Conservation (phyloP, 2,113 vertebrate genomes). For the Cheirogaleus medius region DNA sequence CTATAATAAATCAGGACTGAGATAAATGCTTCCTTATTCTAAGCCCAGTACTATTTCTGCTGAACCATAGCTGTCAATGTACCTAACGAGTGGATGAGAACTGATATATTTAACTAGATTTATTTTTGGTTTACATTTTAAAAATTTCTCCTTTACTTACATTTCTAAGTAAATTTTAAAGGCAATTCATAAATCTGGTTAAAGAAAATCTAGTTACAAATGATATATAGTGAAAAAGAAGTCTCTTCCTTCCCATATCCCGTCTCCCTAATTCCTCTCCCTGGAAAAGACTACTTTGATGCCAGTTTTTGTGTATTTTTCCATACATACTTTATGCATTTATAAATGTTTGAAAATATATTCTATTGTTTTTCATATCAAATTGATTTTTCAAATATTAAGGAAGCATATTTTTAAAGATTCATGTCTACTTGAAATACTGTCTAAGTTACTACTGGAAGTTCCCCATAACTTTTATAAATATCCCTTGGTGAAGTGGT, state of each 20-base stretch:
- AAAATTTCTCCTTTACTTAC: neutral
- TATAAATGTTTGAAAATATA: neutral
- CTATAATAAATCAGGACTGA: neutral
- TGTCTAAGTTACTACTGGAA: neutral
- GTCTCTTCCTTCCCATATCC: neutral
- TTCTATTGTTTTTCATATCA: neutral
- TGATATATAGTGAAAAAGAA: neutral
- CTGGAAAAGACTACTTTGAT: neutral
- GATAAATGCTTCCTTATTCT: neutral
- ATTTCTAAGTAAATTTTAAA: neutral
- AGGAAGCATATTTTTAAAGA: neutral
- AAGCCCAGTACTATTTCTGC: neutral
- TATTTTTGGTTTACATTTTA: neutral
- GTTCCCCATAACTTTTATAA: neutral
- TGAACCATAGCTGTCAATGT: neutral
- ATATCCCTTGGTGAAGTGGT: neutral
- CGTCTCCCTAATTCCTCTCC: neutral
- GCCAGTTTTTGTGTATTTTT: neutral
- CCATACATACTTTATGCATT: neutral
- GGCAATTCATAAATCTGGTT: neutral
- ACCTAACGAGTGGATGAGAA: neutral
- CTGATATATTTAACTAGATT: neutral
- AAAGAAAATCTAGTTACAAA: neutral
- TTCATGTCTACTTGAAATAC: neutral
- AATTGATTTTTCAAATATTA: neutral